Evolutionary conservation across 35 echinoderm and acorn worm genomes (phyloP).

Genomic region (Eucidaris tribuloides): DNA sequence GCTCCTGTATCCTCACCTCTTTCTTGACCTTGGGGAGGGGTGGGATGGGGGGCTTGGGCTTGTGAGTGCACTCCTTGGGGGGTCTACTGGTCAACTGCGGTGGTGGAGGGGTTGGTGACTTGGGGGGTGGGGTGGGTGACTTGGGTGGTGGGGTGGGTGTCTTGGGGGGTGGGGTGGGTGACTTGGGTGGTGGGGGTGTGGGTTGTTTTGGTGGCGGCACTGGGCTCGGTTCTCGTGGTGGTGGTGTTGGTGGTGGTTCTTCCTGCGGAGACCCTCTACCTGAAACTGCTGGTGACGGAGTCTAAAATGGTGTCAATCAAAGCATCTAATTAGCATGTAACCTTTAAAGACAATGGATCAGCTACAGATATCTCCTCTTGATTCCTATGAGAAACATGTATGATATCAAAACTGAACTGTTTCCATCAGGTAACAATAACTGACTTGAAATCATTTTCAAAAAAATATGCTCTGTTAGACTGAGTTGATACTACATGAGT

Average conservation of each 20-base stretch:
- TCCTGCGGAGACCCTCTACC: constrained; percentile 16
- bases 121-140: constrained; percentile 2
- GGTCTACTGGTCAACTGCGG: neutral
- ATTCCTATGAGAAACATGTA: too few species aligned
- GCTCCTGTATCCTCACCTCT: constrained; percentile 71
- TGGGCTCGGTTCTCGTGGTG: neutral
- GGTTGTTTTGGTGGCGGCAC: neutral
- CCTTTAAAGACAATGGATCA: too few species aligned
- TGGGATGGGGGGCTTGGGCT: constrained; percentile 20
- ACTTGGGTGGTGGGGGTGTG: neutral
- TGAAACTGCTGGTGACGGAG: constrained; percentile 36
- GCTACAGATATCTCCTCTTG: too few species aligned
- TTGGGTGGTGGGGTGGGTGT: neutral
- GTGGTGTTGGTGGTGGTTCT: neutral
- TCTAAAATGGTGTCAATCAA: neutral
- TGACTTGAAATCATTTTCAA: too few species aligned
- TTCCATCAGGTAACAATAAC: too few species aligned
- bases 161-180: neutral
- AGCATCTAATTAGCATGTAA: too few species aligned
- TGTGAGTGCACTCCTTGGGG: neutral
- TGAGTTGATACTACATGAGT: too few species aligned
- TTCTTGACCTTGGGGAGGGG: constrained; percentile 66
- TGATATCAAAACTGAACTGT: too few species aligned
- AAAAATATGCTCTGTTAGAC: too few species aligned
- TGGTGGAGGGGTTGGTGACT: constrained; percentile 12